Base-by-base conservation (phyloP, 1,140 invertebrate species). In the Heliconius nattereri region DNA sequence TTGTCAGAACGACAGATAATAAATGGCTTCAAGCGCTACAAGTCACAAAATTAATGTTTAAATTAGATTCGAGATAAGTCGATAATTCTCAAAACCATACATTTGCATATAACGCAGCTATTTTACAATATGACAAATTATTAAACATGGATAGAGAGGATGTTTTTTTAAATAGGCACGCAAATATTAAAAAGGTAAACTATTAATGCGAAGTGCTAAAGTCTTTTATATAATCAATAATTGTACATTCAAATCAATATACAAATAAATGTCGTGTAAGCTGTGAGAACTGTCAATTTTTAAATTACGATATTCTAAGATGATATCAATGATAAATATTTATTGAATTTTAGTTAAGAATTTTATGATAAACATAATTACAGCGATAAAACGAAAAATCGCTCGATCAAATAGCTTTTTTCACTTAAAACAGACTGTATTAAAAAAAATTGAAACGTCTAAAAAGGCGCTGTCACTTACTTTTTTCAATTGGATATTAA, bases 401-500 rank as follows among this genome's bases (percentile, higher is more conserved):
- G 60, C 60, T 66, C 29, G 13, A 66, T 66, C 60, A 29, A 66
- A 66, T 29, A 23, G 11, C 60, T 66, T 26, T 7, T 66, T 26
- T 26, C 60, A 66, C 60, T 66, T 26, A 23, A 66, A 26, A 66
- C 60, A 66, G 60, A 66, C 29, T 66, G 23, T 66, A 66, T 16
- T 66, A 66, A 66, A 71, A 77, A 71, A 71, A 77, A 37, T 40
- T 71, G 13, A 72, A 71, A 72, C 66, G 70, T 49, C 70, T 72
- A 85, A 86, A 80, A 84, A 79, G 75, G 83, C 72, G 83, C 84
- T 84, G 87, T 91, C 86, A 90, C 83, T 90, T 89, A 89, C 89
- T 87, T 91, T 91, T 89, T 91, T 92, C 90, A 92, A 93, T 92
- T 93, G 89, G 87, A 92, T 91, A 92, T 94, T 94, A 93, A 90